phyloP scores from a whole-genome alignment of 2,888 invertebrate species.

The Amiota minor region DNA sequence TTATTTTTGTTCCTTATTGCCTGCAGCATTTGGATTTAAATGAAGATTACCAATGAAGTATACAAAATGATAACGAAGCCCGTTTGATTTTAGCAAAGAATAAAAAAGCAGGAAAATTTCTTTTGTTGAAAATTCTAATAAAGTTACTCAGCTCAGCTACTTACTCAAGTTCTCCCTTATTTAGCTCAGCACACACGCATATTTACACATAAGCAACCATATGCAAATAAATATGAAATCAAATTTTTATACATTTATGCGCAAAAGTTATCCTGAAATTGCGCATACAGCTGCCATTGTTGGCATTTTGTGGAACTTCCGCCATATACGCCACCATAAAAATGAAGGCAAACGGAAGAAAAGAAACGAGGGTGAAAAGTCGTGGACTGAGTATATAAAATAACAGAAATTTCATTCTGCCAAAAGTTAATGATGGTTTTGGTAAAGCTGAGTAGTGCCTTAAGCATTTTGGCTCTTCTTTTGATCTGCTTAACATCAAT shows the following conservation, averaged over 20 bases:
- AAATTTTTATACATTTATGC: conserved; percentile 43
- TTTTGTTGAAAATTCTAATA: background rate
- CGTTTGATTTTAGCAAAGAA: background rate
- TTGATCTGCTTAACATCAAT: conserved; percentile 46
- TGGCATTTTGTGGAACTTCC: background rate
- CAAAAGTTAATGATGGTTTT: background rate
- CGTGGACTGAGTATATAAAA: background rate
- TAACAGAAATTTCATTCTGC: no score
- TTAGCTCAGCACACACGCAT: background rate
- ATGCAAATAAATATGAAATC: conserved; percentile 52
- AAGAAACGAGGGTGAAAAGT: conserved; percentile 1
- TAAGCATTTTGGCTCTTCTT: conserved; percentile 45
- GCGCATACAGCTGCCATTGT: conserved; percentile 9
- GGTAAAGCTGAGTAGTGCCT: background rate
- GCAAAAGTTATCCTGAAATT: conserved; percentile 2
- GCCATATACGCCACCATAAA: no score
- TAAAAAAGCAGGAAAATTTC: background rate
- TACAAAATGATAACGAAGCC: conserved; percentile 38
- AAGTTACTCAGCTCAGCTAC: background rate
- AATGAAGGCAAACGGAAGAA: background rate
- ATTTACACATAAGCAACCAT: conserved; percentile 7
- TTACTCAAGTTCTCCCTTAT: background rate
- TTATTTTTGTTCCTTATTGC: background rate
- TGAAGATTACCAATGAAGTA: conserved; percentile 42
- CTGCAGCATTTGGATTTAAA: conserved; percentile 36